These are phyloP conservation scores for Eupithecia abbreviata DNA, from an alignment of 2,888 invertebrate species.

Conservation along the genomic window DNA sequence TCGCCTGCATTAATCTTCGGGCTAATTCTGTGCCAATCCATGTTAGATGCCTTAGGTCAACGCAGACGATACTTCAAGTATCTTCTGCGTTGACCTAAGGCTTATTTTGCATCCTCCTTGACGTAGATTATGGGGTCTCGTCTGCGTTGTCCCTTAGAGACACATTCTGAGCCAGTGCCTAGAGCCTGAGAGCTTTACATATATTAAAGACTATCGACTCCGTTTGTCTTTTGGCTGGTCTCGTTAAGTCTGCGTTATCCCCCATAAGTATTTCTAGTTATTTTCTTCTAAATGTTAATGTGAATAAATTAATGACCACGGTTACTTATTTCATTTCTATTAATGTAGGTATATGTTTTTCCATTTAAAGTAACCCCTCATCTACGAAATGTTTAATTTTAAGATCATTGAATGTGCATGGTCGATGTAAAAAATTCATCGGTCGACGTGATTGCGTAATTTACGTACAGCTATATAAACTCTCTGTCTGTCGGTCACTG, in stretches of 20 bases:
- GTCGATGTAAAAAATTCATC: background rate
- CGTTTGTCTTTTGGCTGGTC: background rate
- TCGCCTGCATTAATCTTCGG: background rate
- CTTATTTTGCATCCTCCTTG: background rate
- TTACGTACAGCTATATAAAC: background rate
- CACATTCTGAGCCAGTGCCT: no score
- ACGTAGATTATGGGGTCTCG: background rate
- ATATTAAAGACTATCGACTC: background rate
- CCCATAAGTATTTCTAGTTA: background rate
- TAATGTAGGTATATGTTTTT: background rate
- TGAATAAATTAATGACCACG: background rate
- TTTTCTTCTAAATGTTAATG: background rate
- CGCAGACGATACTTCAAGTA: no score
- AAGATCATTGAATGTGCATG: background rate
- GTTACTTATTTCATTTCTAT: background rate
- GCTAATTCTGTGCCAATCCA: background rate
- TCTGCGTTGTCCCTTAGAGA: background rate
- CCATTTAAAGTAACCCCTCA: background rate
- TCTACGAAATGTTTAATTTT: background rate
- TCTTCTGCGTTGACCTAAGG: background rate
- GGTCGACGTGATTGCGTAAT: background rate
- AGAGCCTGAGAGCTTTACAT: background rate
- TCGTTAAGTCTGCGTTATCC: background rate
- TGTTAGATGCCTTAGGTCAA: no score
- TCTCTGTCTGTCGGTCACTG: background rate